Base-by-base conservation (phyloP, 2,888 invertebrate genomes). In the Dendrolimus pini region DNA sequence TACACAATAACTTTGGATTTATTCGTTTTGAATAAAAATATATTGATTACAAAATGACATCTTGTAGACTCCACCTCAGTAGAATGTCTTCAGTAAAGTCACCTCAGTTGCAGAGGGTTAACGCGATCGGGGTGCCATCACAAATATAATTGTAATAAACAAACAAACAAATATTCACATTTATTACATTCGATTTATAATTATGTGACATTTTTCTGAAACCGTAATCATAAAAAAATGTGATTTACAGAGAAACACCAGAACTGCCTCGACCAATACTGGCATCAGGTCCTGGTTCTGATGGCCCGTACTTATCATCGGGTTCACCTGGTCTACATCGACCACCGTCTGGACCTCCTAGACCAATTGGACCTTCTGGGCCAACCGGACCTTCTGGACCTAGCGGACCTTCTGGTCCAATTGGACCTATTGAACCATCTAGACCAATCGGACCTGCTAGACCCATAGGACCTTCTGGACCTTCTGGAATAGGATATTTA, bases 191-290 rank as follows among this genome's bases (percentile, higher is more conserved):
- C n/a, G 14, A 14, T 14, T 14, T 14, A 14, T 14, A 14, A 14
- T 14, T 14, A 14, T 14, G 1, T 14, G 14, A 1, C 1, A 14
- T 14, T 14, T 14, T 14, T 14, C 14, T 1, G 14, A 14, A 14
- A 14, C 1, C 1, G 1, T 14, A 14, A 14, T 14, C 14, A 18
- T 18, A 18, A 18, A 18, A 2, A 18, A 30, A 30, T 30, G 3
- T 30, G 30, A 6, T 30, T 30, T 30, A 6, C 30, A 30, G 30
- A 30, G 30, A 30, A 30, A 30, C 30, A 30, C 68, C 68, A 12
- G 87, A 89, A 62, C 60, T 87, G 1, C 89, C 88, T 0, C 78
- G 74, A 0, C 88, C 88, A 0, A 58, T 82, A 2, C 58, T 72
- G 0, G 7, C 58, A 9, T 59, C 63, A 7, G 72, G 68, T 7